A percentile compares a stretch with the other conserved stretches of the same genome.
These are phyloP conservation scores for Thamnophis sirtalis DNA, from an alignment of 2,113 vertebrate species.

Conservation along the genomic window DNA sequence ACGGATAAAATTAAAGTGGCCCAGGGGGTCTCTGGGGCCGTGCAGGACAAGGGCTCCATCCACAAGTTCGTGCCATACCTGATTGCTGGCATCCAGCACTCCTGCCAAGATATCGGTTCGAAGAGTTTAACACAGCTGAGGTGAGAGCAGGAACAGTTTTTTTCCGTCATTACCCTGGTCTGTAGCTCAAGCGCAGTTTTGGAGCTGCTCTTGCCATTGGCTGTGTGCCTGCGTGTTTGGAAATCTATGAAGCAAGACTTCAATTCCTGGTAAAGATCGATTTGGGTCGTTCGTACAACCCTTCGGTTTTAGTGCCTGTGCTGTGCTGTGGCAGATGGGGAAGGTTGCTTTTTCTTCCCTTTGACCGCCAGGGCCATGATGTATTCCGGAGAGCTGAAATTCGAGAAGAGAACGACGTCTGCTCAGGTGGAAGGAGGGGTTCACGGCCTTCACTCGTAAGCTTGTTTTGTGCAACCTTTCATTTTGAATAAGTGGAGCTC, in stretches of 20 bases:
- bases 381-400: constrained; percentile 96
- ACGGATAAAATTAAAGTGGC: constrained; percentile 97
- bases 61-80: constrained; percentile 97
- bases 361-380: constrained; percentile 86
- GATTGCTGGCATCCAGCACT: constrained; percentile 93
- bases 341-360: background rate
- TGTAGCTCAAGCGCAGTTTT: background rate
- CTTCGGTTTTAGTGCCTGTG: background rate
- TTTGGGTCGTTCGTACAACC: background rate
- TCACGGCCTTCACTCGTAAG: constrained; percentile 93
- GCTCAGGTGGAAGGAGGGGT: constrained; percentile 96
- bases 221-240: background rate
- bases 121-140: constrained; percentile 95
- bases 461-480: background rate
- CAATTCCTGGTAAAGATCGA: background rate
- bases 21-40: constrained; percentile 93
- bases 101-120: constrained; percentile 94
- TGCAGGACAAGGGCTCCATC: constrained; percentile 98
- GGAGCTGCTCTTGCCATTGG: background rate
- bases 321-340: too few relatives aligned
- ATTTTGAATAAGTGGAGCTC: background rate
- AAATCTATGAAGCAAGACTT: background rate
- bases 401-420: constrained; percentile 91
- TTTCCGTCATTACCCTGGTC: rapidly evolving
- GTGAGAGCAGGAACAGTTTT: constrained; percentile 61